Percentiles rank a stretch among this genome's conserved stretches.
These are phyloP conservation scores for Pluvialis apricaria DNA, from an alignment of 2,113 vertebrate genomes.

Conservation along the genomic window DNA sequence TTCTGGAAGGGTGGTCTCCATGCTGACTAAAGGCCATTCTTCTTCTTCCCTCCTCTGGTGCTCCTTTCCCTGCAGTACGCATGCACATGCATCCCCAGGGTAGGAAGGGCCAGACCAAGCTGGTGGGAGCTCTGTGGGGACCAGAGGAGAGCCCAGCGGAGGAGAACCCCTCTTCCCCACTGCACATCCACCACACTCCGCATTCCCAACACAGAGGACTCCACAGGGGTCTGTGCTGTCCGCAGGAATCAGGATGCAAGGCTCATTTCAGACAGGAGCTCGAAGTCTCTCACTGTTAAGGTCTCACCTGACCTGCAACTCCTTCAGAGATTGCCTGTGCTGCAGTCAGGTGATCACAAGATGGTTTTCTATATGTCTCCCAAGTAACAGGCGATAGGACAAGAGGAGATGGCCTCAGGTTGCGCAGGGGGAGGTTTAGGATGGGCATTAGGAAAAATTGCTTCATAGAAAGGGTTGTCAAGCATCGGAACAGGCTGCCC, in stretches of 20 bases:
- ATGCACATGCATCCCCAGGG: neutral
- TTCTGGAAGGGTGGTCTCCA: neutral
- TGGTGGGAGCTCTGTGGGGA: rapidly evolving
- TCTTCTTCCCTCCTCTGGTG: neutral
- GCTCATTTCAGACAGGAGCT: neutral
- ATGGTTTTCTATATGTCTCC: rapidly evolving
- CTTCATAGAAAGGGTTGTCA: neutral
- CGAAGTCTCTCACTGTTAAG: neutral
- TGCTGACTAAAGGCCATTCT: neutral
- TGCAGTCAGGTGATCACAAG: too few species aligned
- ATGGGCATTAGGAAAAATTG: neutral
- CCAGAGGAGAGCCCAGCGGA: neutral
- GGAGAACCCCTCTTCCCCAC: neutral
- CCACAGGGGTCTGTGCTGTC: too few species aligned
- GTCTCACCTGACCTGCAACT: neutral
- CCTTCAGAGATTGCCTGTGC: rapidly evolving
- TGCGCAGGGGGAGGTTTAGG: neutral
- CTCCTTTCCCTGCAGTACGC: neutral
- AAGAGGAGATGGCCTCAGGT: neutral
- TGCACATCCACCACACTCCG: rapidly evolving
- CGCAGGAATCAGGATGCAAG: too few species aligned
- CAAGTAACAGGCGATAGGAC: neutral
- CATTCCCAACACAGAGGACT: neutral
- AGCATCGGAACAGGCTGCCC: neutral
- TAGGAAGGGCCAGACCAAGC: neutral